phyloP scores from a whole-genome alignment of 2,797 vertebrate genomes.

The Sebastolobus altivelis region DNA sequence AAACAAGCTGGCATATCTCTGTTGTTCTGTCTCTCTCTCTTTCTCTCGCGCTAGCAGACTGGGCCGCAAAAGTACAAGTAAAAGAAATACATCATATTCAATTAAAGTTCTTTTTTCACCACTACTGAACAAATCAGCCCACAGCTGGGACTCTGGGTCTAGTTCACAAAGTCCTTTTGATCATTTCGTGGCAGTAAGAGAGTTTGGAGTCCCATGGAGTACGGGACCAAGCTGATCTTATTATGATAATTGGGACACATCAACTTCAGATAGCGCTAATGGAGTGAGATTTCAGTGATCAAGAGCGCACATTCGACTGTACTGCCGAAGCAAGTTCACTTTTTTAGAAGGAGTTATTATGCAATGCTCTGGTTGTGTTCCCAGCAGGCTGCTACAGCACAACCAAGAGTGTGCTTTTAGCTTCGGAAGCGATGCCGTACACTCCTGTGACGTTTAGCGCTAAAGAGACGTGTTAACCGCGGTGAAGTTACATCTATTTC shows the following conservation, averaged over 20 bases:
- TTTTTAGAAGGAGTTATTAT: constrained; percentile 70
- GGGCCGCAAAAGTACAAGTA: constrained; percentile 59
- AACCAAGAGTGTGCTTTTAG: constrained; percentile 66
- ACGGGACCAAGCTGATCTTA: constrained; percentile 79
- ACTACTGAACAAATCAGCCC: constrained; percentile 79
- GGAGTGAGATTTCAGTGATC: constrained; percentile 80
- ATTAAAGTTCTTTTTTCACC: constrained; percentile 76
- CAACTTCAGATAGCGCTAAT: constrained; percentile 82
- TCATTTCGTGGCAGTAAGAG: constrained; percentile 79
- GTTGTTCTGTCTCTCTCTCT: constrained; percentile 52
- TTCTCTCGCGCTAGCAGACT: constrained; percentile 14
- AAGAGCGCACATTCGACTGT: constrained; percentile 74
- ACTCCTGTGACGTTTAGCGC: constrained; percentile 43
- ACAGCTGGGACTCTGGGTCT: constrained; percentile 82
- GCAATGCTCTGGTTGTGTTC: constrained; percentile 67
- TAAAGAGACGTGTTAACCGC: constrained; percentile 52
- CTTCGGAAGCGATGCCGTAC: constrained; percentile 36
- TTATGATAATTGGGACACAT: constrained; percentile 85
- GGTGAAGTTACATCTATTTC: constrained; percentile 76
- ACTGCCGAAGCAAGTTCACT: constrained; percentile 73
- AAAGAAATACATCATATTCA: constrained; percentile 80
- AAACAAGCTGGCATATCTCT: constrained; percentile 46
- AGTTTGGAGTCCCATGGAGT: constrained; percentile 79
- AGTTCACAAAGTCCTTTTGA: constrained; percentile 84
- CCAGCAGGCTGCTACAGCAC: constrained; percentile 60